Percentiles rank a stretch among this genome's conserved stretches.
phyloP scores from a whole-genome alignment of 2,113 vertebrate species.

The Ciconia boyciana region DNA sequence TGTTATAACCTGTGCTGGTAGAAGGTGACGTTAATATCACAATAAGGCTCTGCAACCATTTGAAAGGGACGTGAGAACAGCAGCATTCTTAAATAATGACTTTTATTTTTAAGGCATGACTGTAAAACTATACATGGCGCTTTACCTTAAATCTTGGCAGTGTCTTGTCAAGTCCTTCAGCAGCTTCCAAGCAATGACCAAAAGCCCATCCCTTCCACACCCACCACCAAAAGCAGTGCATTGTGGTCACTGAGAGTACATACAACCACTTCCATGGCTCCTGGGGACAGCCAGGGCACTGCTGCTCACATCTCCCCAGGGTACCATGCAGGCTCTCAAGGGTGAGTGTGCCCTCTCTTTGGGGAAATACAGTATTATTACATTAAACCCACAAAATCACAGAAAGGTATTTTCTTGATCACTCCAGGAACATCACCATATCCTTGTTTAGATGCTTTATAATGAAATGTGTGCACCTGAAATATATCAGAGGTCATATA shows the following conservation, averaged over 20 bases:
- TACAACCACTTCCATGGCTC: neutral
- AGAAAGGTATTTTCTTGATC: neutral
- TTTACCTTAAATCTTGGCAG: neutral
- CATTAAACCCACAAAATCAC: neutral
- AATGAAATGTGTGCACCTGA: neutral
- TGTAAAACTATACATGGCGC: neutral
- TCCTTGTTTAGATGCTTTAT: neutral
- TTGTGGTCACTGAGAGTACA: rapidly evolving
- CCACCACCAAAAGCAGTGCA: neutral
- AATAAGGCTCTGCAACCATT: neutral
- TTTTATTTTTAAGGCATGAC: neutral
- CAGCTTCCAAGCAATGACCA: neutral
- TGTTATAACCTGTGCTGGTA: neutral
- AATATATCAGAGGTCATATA: neutral
- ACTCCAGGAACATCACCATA: neutral
- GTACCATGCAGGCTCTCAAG: neutral
- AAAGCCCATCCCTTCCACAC: neutral
- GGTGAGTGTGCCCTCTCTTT: neutral
- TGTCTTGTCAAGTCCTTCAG: neutral
- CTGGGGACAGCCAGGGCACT: neutral
- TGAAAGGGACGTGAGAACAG: neutral
- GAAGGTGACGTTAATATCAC: neutral
- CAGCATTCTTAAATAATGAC: neutral
- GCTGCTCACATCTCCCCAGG: neutral
- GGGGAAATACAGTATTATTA: neutral